Percentiles rank a stretch among this genome's conserved stretches.
phyloP scores from a whole-genome alignment of 2,888 invertebrate genomes.

The Papilio elwesi region DNA sequence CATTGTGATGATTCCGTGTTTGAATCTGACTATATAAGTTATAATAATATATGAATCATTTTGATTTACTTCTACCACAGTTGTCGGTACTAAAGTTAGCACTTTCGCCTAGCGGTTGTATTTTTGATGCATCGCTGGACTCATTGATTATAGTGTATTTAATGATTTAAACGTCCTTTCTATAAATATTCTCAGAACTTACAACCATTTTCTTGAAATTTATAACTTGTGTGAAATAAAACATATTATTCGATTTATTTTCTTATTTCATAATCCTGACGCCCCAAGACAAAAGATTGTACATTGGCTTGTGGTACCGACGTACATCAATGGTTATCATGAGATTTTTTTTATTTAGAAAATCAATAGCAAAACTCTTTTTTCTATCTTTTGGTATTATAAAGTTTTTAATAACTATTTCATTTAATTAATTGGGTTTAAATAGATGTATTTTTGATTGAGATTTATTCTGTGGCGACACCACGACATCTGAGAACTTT shows the following conservation, averaged over 20 bases:
- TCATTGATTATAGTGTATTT: background rate
- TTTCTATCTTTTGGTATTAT: background rate
- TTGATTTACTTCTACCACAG: background rate
- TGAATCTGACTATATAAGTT: constrained; percentile 16
- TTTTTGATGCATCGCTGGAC: background rate
- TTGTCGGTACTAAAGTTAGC: constrained; percentile 3
- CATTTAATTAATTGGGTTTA: too few relatives aligned
- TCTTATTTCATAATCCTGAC: constrained; percentile 11
- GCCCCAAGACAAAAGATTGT: constrained; percentile 26
- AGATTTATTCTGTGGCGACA: too few relatives aligned
- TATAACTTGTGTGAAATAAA: background rate
- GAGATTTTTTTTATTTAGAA: background rate
- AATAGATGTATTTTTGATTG: too few relatives aligned
- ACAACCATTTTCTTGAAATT: background rate
- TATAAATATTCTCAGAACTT: background rate
- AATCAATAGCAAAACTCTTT: background rate
- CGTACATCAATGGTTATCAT: background rate
- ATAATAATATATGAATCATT: constrained; percentile 4
- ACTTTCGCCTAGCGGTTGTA: background rate
- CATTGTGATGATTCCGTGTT: constrained; percentile 16
- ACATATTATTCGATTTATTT: constrained; percentile 9
- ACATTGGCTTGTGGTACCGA: background rate
- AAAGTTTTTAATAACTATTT: background rate
- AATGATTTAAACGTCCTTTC: background rate
- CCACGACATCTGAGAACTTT: too few relatives aligned